phyloP scores from a whole-genome alignment of 1,140 invertebrate species.

The Geopemphigus sp. region DNA sequence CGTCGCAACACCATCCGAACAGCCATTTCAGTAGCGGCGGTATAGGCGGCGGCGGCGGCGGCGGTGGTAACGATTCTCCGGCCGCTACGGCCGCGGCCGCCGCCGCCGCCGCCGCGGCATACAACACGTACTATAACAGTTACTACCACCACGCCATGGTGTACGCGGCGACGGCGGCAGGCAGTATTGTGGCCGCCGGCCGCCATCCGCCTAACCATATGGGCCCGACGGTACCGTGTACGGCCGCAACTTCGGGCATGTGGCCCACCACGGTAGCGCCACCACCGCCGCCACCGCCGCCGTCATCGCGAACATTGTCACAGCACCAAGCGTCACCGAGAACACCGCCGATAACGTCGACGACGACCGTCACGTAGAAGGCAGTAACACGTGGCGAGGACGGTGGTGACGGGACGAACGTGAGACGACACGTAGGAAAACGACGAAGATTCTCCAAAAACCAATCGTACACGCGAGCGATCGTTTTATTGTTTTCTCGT shows the following conservation, averaged over 20 bases:
- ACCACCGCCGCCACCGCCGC: not conserved
- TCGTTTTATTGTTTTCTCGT: too few species aligned
- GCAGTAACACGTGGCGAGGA: too few species aligned
- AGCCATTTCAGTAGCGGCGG: not conserved
- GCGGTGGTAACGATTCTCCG: not conserved
- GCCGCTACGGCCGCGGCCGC: not conserved
- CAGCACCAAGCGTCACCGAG: not conserved
- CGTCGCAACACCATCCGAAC: constrained; percentile 8
- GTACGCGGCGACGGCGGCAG: constrained; percentile 24
- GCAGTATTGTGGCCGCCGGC: constrained; percentile 4
- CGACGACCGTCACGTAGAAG: not conserved
- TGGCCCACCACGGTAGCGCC: not conserved
- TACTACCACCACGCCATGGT: constrained; percentile 41
- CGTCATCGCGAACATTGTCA: too few species aligned
- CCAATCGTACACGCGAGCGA: too few species aligned
- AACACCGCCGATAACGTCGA: not conserved
- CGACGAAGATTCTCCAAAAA: too few species aligned
- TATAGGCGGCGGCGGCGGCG: not conserved
- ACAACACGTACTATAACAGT: constrained; percentile 38
- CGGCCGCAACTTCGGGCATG: not conserved
- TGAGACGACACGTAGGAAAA: too few species aligned
- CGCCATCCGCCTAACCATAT: constrained; percentile 21
- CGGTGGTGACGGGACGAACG: not conserved
- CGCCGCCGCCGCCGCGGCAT: not conserved
- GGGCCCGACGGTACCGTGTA: not conserved